Evolutionary conservation across 2,888 invertebrate species (phyloP), one percentile per base, ranked within the genome.

Genomic region (Idaea aversata): DNA sequence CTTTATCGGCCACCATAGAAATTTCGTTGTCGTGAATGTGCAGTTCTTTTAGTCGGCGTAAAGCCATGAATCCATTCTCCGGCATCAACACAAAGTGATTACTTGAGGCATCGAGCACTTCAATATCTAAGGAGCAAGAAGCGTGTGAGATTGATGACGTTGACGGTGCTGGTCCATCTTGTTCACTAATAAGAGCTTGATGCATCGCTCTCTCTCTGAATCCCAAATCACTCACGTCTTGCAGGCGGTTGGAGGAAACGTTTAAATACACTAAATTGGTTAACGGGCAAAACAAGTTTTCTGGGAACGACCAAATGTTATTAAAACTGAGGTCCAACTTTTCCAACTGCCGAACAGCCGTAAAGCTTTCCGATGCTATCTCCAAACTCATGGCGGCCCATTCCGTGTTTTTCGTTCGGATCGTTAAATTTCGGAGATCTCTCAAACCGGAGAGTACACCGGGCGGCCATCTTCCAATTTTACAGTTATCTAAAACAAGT

Each of bases 11-110:
- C 2, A 98, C 96, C 95, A 97, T 97, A 57, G 96, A 96, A 74
- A 98, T 96, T 88, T 97, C 97, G 84, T 98, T 98, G 83, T 97
- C 96, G 79, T 97, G 96, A 75, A 98, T 94, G 83, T 97, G 96
- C 60, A 99, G 94, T 79, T 96, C 96, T 72, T 95, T 95, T 65
- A 99, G 92, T 63, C 97, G 95, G 70, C 96, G 94, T 66, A 98
- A 88, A 61, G 96, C 95, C 79, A 97, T 96, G 78, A 98, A 97
- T 38, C 97, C 97, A 79, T 96, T 95, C 68, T 96, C 95, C 5
- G 98, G 97, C 87, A 98, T 94, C 65, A 97, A 90, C 64, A 97
- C 96, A 80, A 98, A 96, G 81, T 97, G 96, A 88, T 98, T 98
- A 84, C 94, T 95, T 15, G 97, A 97, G 38, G 96, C 95, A 84